Conservation (phyloP, 2,113 vertebrate species). For the Ceuthmochares aereus region DNA sequence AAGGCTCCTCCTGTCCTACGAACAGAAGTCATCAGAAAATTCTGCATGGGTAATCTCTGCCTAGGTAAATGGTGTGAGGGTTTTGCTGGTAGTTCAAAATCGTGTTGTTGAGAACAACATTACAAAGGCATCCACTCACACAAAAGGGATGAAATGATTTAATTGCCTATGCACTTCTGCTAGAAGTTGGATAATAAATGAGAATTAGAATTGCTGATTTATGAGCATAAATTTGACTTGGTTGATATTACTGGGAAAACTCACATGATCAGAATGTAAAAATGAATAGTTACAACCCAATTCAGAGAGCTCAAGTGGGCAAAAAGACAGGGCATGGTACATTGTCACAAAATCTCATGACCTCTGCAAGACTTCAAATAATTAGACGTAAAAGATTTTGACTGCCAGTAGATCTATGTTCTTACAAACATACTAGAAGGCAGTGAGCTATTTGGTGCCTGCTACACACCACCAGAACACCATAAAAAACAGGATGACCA, state of each 20-base stretch:
- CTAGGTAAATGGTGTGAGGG: background rate
- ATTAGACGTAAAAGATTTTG: background rate
- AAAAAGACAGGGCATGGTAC: background rate
- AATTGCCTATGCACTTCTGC: background rate
- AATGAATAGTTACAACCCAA: background rate
- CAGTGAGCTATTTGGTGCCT: background rate
- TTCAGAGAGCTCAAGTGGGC: background rate
- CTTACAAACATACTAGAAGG: background rate
- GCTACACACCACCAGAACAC: background rate
- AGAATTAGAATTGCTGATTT: conserved; percentile 43
- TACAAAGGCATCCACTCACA: conserved; percentile 1
- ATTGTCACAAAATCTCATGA: background rate
- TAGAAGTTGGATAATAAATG: background rate
- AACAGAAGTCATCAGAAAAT: background rate
- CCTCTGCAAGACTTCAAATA: background rate
- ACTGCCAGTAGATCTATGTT: background rate
- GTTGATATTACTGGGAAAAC: background rate
- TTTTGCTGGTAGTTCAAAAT: background rate
- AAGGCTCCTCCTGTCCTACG: background rate
- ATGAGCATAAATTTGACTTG: background rate
- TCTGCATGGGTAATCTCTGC: background rate
- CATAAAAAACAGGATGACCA: background rate
- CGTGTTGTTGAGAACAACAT: background rate
- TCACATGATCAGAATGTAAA: background rate
- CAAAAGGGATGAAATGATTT: background rate